A percentile compares a stretch with the other conserved stretches of the same genome.
Evolutionary conservation across 2,888 invertebrate genomes (phyloP).

Genomic region (Chalcosyrphus nemorum): DNA sequence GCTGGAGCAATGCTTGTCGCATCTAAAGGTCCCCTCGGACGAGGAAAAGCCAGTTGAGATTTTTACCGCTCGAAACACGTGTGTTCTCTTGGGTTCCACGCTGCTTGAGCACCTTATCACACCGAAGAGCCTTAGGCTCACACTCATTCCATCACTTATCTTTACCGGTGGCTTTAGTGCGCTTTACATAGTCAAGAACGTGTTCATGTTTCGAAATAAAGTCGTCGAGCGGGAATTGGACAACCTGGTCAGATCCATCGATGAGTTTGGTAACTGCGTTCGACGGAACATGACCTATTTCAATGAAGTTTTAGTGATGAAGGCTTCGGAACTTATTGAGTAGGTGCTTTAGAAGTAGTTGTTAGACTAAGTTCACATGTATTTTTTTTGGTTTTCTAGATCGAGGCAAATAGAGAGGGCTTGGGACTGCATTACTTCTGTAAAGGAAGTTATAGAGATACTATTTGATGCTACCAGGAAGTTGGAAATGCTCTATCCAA

Average conservation of each 20-base stretch:
- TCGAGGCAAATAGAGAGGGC: conserved; percentile 80
- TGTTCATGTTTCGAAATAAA: conserved; percentile 79
- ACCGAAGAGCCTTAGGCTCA: conserved; percentile 76
- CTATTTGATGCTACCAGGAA: conserved; percentile 81
- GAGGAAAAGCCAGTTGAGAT: conserved; percentile 61
- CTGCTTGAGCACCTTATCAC: conserved; percentile 78
- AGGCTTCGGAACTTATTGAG: conserved; percentile 80
- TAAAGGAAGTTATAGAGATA: conserved; percentile 80
- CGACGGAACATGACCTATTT: conserved; percentile 81
- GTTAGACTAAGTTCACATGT: background rate
- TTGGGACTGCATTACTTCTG: conserved; percentile 81
- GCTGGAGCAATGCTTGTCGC: conserved; percentile 78
- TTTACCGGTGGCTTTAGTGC: conserved; percentile 78
- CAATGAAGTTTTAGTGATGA: conserved; percentile 80
- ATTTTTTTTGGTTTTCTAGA: conserved; percentile 73
- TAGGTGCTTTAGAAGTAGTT: conserved; percentile 67
- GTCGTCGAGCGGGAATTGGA: conserved; percentile 78
- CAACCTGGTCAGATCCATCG: conserved; percentile 79
- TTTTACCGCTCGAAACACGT: conserved; percentile 78
- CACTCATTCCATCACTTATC: conserved; percentile 77
- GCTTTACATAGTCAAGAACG: conserved; percentile 77
- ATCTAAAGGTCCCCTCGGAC: conserved; percentile 30
- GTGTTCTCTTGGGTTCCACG: conserved; percentile 77
- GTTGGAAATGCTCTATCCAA: conserved; percentile 77
- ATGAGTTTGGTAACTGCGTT: conserved; percentile 81